Conservation (phyloP, 2,888 invertebrate species). For the Petrolisthes manimaculis region DNA sequence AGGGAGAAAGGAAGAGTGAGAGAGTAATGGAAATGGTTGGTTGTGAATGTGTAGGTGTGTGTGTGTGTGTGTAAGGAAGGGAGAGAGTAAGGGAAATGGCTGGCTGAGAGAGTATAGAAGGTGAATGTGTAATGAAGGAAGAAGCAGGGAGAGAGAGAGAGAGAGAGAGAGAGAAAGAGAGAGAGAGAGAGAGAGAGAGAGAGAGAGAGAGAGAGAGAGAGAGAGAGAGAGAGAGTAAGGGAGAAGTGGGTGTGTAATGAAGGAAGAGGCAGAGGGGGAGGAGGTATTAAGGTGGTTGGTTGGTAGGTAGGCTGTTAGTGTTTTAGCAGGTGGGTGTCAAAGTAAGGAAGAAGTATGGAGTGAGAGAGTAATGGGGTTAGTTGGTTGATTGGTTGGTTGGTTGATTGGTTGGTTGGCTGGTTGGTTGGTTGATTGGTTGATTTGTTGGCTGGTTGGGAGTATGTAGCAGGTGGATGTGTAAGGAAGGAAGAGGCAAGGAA, state of each 20-base stretch:
- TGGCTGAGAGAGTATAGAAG: background rate
- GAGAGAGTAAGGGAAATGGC: background rate
- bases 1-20: background rate
- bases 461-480: too few species aligned
- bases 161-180: constrained; percentile 18
- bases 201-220: background rate
- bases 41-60: background rate
- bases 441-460: background rate
- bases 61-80: background rate
- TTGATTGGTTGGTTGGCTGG: background rate
- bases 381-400: too few species aligned
- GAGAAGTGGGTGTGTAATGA: background rate
- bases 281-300: background rate
- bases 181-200: constrained; percentile 18
- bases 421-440: background rate
- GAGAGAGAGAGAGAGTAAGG: background rate
- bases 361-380: background rate
- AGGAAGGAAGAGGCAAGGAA: too few species aligned
- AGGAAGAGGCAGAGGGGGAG: background rate
- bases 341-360: background rate
- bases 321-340: background rate
- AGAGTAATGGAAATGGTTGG: background rate
- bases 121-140: background rate
- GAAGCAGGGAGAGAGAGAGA: background rate
- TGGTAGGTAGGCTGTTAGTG: background rate